Base-by-base conservation (phyloP, 2,888 invertebrate genomes). In the Zeuzera pyrina region DNA sequence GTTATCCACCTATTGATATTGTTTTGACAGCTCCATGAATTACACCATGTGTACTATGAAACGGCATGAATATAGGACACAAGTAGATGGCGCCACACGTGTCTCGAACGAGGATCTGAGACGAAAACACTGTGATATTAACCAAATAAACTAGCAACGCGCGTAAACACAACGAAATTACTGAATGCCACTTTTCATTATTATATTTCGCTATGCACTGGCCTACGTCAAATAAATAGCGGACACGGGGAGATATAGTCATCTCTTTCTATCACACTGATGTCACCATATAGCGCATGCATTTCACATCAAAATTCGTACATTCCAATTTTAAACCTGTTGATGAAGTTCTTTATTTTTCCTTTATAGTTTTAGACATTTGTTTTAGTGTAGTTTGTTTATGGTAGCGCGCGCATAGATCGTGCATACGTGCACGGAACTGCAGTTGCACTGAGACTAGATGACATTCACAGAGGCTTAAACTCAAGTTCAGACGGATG, bases 81-180 rank as follows among this genome's bases (percentile, higher is more conserved):
- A 30, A 30, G 41, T 45, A 72, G 77, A 68, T 62, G 76, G 77
- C 77, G 74, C 74, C 66, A 66, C 65, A 21, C 35, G 36, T 51
- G 43, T 34, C 30, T 8, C 41, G 38, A 52, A 56, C 52, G 51
- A 46, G 19, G 8, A 24, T 21, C 27, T 13, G 22, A 49, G 48
- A 47, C 45, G 52, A 61, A 49, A 53, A 52, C 57, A 51, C 59
- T 54, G 59, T 25, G 10, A n/a, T n/a, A n/a, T 55, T 59, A 68
- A 73, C 81, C 49, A 66, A 73, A 73, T 66, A 71, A 76, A 74
- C 79, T 72, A 77, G 76, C 76, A 71, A 74, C 77, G 66, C 79
- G 78, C 76, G 78, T 81, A 81, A 83, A 81, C 79, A 79, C 81
- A 67, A 70, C 76, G 68, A 79, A 79, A 71, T 79, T 76, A 81